Evolutionary conservation across 2,797 vertebrate species (phyloP).

Genomic region (Microctenopoma stevenorrisi): DNA sequence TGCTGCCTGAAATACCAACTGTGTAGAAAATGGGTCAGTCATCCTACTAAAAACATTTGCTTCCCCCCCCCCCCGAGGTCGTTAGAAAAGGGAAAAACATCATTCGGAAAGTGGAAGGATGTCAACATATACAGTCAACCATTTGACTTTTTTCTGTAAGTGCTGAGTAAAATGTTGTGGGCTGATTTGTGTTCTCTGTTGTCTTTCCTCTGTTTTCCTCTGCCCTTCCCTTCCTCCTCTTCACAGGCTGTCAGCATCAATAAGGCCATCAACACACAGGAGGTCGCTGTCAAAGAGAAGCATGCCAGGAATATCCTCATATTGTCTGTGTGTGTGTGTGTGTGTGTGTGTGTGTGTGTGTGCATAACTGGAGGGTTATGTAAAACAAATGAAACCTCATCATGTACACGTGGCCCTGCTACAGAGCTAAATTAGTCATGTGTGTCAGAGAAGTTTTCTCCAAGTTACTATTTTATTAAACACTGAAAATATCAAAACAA

Average conservation of each 20-base stretch:
- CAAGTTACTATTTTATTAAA: slow-evolving; percentile 1
- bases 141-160: slow-evolving; percentile 8
- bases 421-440: slow-evolving; percentile 41
- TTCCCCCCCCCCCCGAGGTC: slow-evolving; percentile 36
- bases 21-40: slow-evolving; percentile 70
- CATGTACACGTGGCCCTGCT: slow-evolving; percentile 25
- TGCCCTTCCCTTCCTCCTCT: slow-evolving; percentile 37
- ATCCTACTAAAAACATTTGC: slow-evolving; percentile 31
- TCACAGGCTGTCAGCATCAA: slow-evolving; percentile 98
- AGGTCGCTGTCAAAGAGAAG: slow-evolving; percentile 99
- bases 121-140: slow-evolving; percentile 36
- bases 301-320: slow-evolving; percentile 99
- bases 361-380: slow-evolving; percentile 36
- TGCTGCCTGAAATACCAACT: slow-evolving; percentile 69
- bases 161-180: slow-evolving; percentile 7
- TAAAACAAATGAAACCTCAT: slow-evolving; percentile 51
- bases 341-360: neutral
- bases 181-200: slow-evolving; percentile 46
- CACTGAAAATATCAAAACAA: neutral
- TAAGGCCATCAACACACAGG: slow-evolving; percentile 99
- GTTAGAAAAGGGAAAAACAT: slow-evolving; percentile 18
- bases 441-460: slow-evolving; percentile 17
- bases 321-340: slow-evolving; percentile 29
- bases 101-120: slow-evolving; percentile 38
- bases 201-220: slow-evolving; percentile 26